Base-by-base conservation (phyloP, 1,140 invertebrate species). In the Cotesia chilonis region DNA sequence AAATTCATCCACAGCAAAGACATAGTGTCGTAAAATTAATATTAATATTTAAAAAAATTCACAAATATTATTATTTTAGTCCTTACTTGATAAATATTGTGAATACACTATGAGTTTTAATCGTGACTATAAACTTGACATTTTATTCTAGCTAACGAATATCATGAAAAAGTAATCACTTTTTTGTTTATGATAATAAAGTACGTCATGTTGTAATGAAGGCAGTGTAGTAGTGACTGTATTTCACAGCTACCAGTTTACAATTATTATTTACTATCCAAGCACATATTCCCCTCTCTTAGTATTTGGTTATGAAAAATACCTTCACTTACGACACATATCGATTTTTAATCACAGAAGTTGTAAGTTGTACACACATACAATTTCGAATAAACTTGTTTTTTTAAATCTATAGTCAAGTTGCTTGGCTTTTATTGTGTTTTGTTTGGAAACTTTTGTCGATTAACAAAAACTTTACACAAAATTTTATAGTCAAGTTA, bases 1-100 rank as follows among this genome's bases (percentile, higher is more conserved):
- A 82, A 84, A 69, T 78, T 85, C 71, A 85, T 85, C 83, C 83
- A 85, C 80, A 84, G 79, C 5, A 84, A 71, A 12, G 83, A 81
- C 82, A 83, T 84, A 54, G n/a, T 68, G 41, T 3, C 41, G 3
- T 36, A 54, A 68, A 35, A 28, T 28, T 28, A 1, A 68, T 55
- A 9, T 55, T 52, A 55, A 6, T 68, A 47, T 52, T 9, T 28
- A 20, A 2, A 17, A 28, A 35, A 20, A 63, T 47, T 51, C 2
- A 54, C 17, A 2, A 10, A 14, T 10, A 7, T 5, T 47, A 12
- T 35, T 0, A 3, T 54, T 70, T 51, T 52, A 28, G 28, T 54
- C 55, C 55, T 70, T 60, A 51, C 6, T 61, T 68, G 36, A 20
- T 71, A 54, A 9, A 38, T 35, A 64, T 5, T 6, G 6, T n/a